phyloP scores from a whole-genome alignment of 2,888 invertebrate species.

The Drosophila parthenogenetica region DNA sequence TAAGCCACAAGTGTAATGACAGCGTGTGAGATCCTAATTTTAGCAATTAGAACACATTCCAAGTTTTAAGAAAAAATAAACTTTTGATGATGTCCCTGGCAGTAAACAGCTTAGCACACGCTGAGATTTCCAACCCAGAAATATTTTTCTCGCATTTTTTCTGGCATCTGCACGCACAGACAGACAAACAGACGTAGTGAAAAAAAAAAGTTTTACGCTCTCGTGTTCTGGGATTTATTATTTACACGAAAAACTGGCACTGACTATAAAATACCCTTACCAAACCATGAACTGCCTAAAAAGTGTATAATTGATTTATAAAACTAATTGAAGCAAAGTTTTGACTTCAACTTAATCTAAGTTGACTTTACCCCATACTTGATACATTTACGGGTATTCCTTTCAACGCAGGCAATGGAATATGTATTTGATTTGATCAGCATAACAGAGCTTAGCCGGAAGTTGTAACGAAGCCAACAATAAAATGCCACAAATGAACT shows the following conservation, averaged over 20 bases:
- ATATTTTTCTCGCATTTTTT: conserved; percentile 20
- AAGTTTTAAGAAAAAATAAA: conserved; percentile 65
- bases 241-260: conserved; percentile 6
- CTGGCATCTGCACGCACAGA: background rate
- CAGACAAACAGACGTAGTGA: background rate
- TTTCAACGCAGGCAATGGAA: conserved; percentile 25
- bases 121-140: conserved; percentile 30
- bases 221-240: conserved; percentile 31
- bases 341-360: background rate
- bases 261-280: conserved; percentile 15
- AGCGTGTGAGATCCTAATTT: conserved; percentile 33
- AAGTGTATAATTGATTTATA: no score
- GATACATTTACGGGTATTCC: background rate
- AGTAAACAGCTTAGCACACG: conserved; percentile 55
- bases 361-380: conserved; percentile 1
- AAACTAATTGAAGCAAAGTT: conserved; percentile 8
- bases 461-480: conserved; percentile 32
- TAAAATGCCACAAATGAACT: conserved; percentile 36
- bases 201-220: conserved; percentile 11
- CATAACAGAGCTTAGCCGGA: conserved; percentile 29
- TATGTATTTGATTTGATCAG: conserved; percentile 39
- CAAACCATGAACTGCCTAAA: no score
- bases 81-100: conserved; percentile 39
- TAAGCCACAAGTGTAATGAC: conserved; percentile 11
- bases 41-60: conserved; percentile 70